Percentiles rank a stretch among this genome's conserved stretches.
Evolutionary conservation across 1,140 invertebrate genomes (phyloP).

Genomic region (Sminthurinus signatus): DNA sequence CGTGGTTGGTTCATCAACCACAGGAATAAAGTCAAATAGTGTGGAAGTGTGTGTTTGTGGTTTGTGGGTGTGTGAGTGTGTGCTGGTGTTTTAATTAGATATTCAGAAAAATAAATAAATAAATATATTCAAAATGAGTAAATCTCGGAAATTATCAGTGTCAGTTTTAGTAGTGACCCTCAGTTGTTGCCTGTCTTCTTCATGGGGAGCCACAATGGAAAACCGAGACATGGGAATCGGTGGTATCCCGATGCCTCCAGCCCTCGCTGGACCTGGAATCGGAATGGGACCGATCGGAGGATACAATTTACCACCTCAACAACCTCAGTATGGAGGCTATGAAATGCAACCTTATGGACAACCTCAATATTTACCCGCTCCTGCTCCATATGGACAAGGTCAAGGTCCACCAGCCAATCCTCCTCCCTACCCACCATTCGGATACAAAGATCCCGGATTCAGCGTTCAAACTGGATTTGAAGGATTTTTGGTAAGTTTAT

Average conservation of each 20-base stretch:
- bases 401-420: conserved; percentile 1
- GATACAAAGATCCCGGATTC: conserved; percentile 38
- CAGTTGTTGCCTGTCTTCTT: too few species aligned
- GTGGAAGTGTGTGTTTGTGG: too few species aligned
- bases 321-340: neutral
- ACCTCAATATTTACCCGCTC: neutral
- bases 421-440: conserved; percentile 24
- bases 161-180: too few species aligned
- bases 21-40: too few species aligned
- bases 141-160: too few species aligned
- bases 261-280: conserved; percentile 3
- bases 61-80: too few species aligned
- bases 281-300: conserved; percentile 1
- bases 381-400: conserved; percentile 10
- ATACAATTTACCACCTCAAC: conserved; percentile 15
- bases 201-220: conserved; percentile 22
- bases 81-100: too few species aligned
- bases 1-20: too few species aligned
- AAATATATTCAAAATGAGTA: too few species aligned
- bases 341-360: neutral
- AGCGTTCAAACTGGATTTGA: conserved; percentile 40
- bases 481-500: conserved; percentile 37
- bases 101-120: too few species aligned
- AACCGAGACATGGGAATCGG: too few species aligned
- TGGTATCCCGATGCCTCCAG: conserved; percentile 26